Evolutionary conservation across 2,113 vertebrate genomes (phyloP).

Genomic region (Chionomys nivalis): DNA sequence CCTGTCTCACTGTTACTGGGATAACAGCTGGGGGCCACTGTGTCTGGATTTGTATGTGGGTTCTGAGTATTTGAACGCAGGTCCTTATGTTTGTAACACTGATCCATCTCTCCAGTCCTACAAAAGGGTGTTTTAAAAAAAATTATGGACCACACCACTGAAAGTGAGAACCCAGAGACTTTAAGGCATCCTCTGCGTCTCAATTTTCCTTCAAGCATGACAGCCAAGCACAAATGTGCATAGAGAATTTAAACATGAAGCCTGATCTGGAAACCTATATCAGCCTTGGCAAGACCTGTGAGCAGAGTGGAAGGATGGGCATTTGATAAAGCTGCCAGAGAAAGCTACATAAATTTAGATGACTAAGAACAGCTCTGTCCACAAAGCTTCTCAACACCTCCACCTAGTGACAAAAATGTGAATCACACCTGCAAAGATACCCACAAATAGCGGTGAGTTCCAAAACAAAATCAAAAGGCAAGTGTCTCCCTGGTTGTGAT

Average conservation of each 20-base stretch:
- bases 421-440: not conserved
- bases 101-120: not conserved
- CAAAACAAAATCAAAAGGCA: not conserved
- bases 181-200: not conserved
- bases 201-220: not conserved
- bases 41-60: not conserved
- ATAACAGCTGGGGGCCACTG: too few relatives aligned
- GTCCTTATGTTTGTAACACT: not conserved
- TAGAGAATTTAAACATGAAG: not conserved
- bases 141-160: not conserved
- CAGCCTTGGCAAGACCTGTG: too few relatives aligned
- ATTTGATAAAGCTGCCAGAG: not conserved
- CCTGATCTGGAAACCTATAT: not conserved
- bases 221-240: too few relatives aligned
- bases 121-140: not conserved
- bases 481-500: not conserved
- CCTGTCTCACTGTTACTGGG: not conserved
- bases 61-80: not conserved
- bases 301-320: not conserved
- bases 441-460: not conserved
- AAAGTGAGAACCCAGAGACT: not conserved
- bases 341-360: not conserved
- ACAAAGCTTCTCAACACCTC: slow-evolving; percentile 1
- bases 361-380: too few relatives aligned
- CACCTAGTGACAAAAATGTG: not conserved